phyloP scores from a whole-genome alignment of 2,797 vertebrate genomes.

The Cercopithecus neglectus region DNA sequence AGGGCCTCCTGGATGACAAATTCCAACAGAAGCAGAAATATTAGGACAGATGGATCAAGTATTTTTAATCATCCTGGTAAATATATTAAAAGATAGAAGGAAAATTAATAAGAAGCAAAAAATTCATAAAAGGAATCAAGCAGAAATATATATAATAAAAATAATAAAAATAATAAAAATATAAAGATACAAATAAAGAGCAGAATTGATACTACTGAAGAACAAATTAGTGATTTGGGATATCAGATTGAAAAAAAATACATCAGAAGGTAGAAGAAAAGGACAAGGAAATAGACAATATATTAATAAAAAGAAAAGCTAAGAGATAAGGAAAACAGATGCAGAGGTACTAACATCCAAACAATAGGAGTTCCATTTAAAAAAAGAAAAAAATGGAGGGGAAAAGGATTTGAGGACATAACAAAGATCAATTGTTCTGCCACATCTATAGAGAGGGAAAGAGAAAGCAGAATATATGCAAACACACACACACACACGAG shows the following conservation, averaged over 20 bases:
- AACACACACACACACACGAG: background rate
- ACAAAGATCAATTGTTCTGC: background rate
- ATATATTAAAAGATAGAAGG: background rate
- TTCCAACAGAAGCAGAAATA: conserved; percentile 14
- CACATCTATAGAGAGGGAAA: background rate
- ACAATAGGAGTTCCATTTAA: background rate
- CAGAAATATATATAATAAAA: background rate
- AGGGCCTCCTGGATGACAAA: background rate
- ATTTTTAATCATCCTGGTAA: background rate
- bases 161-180: background rate
- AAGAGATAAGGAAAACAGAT: background rate
- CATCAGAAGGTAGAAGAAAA: background rate
- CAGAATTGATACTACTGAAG: background rate
- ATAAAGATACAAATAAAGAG: background rate
- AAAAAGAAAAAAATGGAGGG: background rate
- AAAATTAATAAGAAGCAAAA: conserved; percentile 1
- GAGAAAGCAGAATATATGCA: background rate
- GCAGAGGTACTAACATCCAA: background rate
- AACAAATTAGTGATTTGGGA: background rate
- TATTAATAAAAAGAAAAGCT: background rate
- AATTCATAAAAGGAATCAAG: background rate
- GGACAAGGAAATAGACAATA: background rate
- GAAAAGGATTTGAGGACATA: background rate
- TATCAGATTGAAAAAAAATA: background rate
- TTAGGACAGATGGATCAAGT: background rate